Evolutionary conservation across 2,888 invertebrate genomes (phyloP).

Genomic region (Hybos culiciformis): DNA sequence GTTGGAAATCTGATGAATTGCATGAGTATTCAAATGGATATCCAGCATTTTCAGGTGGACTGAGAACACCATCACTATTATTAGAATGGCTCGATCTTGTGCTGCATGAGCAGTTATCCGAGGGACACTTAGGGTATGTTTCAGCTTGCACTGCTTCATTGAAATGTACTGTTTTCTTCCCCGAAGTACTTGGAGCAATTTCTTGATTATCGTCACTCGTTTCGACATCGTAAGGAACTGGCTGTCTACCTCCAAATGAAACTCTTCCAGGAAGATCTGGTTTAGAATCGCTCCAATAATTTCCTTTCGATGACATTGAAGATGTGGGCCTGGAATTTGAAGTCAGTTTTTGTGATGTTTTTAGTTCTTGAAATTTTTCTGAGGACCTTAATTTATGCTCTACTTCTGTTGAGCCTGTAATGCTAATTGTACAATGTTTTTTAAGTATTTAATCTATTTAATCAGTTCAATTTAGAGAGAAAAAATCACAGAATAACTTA

Average conservation of each 20-base stretch:
- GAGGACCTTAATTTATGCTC: no score
- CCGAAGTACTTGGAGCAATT: slow-evolving; percentile 8
- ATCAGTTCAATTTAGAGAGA: no score
- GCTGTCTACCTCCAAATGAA: slow-evolving; percentile 28
- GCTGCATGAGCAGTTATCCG: slow-evolving; percentile 32
- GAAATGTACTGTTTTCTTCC: slow-evolving; percentile 33
- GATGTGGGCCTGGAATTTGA: background rate
- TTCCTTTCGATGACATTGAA: slow-evolving; percentile 1
- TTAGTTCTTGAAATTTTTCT: background rate
- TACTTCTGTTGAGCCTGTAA: no score
- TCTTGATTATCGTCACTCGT: slow-evolving; percentile 32
- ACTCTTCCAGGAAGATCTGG: slow-evolving; percentile 35
- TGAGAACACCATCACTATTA: slow-evolving; percentile 17
- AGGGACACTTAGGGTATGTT: slow-evolving; percentile 31
- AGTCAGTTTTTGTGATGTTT: background rate
- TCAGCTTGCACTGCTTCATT: slow-evolving; percentile 24
- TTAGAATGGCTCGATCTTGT: slow-evolving; percentile 29
- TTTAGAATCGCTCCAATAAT: slow-evolving; percentile 11
- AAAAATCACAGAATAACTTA: no score
- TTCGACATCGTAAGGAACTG: slow-evolving; percentile 22
- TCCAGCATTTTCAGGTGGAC: background rate
- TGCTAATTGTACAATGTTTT: no score
- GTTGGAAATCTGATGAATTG: slow-evolving; percentile 9
- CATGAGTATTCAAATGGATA: slow-evolving; percentile 8
- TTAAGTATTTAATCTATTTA: no score